These are phyloP conservation scores for Disparrhopalites patrizii DNA, from an alignment of 2,888 invertebrate species.

Conservation along the genomic window DNA sequence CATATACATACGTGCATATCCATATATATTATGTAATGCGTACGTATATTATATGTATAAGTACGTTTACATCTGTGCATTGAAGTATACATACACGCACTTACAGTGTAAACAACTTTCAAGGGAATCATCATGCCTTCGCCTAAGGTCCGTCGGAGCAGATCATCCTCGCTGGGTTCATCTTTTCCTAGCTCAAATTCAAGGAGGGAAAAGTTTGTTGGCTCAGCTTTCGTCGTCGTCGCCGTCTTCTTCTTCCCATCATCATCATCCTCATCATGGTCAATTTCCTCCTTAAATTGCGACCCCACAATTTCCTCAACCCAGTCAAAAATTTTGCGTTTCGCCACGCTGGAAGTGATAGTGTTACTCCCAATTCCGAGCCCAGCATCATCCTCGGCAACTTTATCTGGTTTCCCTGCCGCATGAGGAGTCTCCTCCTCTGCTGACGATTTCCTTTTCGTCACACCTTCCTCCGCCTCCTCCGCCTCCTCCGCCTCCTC, in stretches of 20 bases:
- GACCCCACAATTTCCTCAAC: slow-evolving; percentile 12
- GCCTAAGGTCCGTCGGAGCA: slow-evolving; percentile 3
- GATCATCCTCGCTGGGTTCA: slow-evolving; percentile 17
- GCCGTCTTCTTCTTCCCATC: neutral
- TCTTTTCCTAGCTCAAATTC: slow-evolving; percentile 27
- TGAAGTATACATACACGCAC: no score
- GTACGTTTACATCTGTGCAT: neutral
- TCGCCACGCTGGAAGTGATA: neutral
- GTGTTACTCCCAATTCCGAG: neutral
- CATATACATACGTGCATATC: no score
- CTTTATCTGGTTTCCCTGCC: no score
- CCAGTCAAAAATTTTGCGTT: slow-evolving; percentile 19
- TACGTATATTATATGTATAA: neutral
- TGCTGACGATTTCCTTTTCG: neutral
- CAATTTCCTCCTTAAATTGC: slow-evolving; percentile 2
- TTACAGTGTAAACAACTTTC: slow-evolving; percentile 11
- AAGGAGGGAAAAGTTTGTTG: slow-evolving; percentile 6
- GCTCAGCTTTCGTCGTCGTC: no score
- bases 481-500: neutral
- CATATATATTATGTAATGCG: neutral
- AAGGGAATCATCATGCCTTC: slow-evolving; percentile 25
- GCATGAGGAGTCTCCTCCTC: neutral
- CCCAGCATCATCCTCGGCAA: no score
- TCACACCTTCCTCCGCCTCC: neutral
- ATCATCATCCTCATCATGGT: neutral